These are phyloP conservation scores for Toxotes lorentzi DNA, from an alignment of 2,797 vertebrate species.

Conservation along the genomic window DNA sequence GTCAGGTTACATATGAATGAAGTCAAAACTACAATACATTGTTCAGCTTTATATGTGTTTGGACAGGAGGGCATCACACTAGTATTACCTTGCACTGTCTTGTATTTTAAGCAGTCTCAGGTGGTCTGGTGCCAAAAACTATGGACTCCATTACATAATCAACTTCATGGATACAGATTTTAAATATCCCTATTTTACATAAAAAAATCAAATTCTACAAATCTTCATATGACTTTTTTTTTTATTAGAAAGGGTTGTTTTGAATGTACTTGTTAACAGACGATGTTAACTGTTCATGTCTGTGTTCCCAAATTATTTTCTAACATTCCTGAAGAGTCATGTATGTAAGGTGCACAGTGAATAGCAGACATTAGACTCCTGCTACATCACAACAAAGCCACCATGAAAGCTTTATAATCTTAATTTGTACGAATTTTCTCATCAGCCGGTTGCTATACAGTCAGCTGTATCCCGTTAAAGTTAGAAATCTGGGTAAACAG, in stretches of 20 bases:
- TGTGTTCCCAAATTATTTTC: slow-evolving; percentile 35
- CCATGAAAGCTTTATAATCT: not conserved
- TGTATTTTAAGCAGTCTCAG: slow-evolving; percentile 19
- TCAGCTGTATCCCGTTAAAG: not conserved
- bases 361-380: not conserved
- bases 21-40: not conserved
- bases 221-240: not conserved
- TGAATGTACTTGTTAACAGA: slow-evolving; percentile 29
- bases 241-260: slow-evolving; percentile 17
- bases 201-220: not conserved
- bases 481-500: slow-evolving; percentile 3
- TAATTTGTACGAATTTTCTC: not conserved
- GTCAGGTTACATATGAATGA: not conserved
- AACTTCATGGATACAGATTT: not conserved
- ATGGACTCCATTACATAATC: not conserved
- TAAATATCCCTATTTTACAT: not conserved
- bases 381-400: slow-evolving; percentile 20
- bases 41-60: not conserved
- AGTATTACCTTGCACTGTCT: not conserved
- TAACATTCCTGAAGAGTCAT: slow-evolving; percentile 71
- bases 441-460: not conserved
- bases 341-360: slow-evolving; percentile 21
- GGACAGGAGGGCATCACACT: not conserved
- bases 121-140: slow-evolving; percentile 9
- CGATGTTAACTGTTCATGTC: slow-evolving; percentile 4